Base-by-base conservation (phyloP, 1,140 invertebrate genomes). In the Probaryconus sp. region DNA sequence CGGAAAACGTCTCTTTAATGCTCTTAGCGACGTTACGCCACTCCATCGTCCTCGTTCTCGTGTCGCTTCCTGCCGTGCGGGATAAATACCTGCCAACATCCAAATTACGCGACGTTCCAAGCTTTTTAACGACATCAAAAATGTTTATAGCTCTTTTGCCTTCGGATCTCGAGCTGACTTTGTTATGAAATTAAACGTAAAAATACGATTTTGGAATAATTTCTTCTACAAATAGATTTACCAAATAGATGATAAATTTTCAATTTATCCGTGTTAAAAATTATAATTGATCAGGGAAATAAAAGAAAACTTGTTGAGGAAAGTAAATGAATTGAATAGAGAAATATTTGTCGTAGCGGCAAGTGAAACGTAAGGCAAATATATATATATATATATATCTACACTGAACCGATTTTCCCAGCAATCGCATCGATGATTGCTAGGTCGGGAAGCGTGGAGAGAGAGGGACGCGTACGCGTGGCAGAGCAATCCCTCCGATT, bases 1-100 rank as follows among this genome's bases (percentile, higher is more conserved):
- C 79, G 83, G 83, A 85, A 85, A 86, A 85, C 85, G 85, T 86
- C 83, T 83, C 83, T 85, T 84, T 86, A 86, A 86, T 86, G 83
- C 85, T 86, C 85, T 87, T 87, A 87, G 77, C 82, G 75, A 80
- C 79, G 81, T 79, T 79, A 79, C 76, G 72, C 65, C 74, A 72
- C 81, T 76, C 61, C 73, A 69, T 73, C 30, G 63, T 50, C 47
- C 30, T 53, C 60, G 58, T 76, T 47, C 37, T 47, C 45, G 78
- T 78, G 69, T 72, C 77, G 77, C 75, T 83, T 83, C 80, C 80
- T 78, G 80, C 73, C 78, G 79, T 53, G 79, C 70, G 50, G 76
- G 79, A 81, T 83, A 85, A 83, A 87, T 87, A 87, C 83, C 80
- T 83, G 81, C 79, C 83, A 83, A 81, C 82, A 78, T 74, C 78